Conservation (phyloP, 2,888 invertebrate species). For the Thymelicus acteon region DNA sequence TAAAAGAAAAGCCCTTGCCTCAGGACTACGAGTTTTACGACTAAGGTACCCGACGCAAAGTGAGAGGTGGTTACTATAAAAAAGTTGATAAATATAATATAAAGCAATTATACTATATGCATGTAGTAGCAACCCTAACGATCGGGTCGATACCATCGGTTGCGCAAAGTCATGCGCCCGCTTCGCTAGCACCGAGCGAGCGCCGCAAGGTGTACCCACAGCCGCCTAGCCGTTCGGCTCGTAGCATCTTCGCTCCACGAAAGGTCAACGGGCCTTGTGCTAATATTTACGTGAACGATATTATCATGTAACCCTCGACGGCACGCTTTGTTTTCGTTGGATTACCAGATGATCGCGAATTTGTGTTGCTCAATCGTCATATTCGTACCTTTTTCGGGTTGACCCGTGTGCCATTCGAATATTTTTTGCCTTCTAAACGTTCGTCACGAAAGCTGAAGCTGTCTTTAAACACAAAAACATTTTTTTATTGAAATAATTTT, state of each 20-base stretch:
- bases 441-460: not conserved
- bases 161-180: slow-evolving; percentile 28
- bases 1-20: no score
- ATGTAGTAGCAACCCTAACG: slow-evolving; percentile 17
- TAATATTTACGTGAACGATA: slow-evolving; percentile 39
- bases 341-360: slow-evolving; percentile 17
- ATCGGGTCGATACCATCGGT: slow-evolving; percentile 17
- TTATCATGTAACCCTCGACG: slow-evolving; percentile 15
- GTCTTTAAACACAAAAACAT: no score
- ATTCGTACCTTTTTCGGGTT: slow-evolving; percentile 6
- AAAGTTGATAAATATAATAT: no score
- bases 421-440: not conserved
- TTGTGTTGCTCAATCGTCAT: slow-evolving; percentile 14
- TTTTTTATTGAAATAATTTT: no score
- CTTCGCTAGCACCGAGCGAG: slow-evolving; percentile 45
- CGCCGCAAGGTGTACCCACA: slow-evolving; percentile 58
- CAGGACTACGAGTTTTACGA: no score
- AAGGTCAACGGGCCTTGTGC: slow-evolving; percentile 63
- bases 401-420: not conserved
- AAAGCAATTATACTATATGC: no score
- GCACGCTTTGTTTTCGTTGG: slow-evolving; percentile 31
- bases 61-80: no score
- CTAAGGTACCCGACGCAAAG: no score
- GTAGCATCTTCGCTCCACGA: slow-evolving; percentile 72
- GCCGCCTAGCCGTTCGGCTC: slow-evolving; percentile 13